These are phyloP conservation scores for Excalfactoria chinensis DNA, from an alignment of 2,113 vertebrate genomes.

Conservation along the genomic window DNA sequence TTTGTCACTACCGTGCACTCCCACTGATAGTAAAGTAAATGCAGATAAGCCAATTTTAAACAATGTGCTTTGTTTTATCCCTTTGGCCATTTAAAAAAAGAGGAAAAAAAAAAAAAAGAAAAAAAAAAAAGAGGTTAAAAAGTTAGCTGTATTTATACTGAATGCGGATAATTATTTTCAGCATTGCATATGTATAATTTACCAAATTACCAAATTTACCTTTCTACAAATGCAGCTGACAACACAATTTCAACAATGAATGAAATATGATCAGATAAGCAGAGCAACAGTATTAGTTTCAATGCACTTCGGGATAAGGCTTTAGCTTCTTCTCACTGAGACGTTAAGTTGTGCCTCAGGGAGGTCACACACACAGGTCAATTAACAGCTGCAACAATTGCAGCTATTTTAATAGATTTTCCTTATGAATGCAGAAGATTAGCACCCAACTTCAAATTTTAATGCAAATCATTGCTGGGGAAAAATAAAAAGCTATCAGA, in stretches of 20 bases:
- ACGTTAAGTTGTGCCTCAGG: not conserved
- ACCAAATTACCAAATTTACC: not conserved
- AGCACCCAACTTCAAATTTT: not conserved
- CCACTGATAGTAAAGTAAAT: not conserved
- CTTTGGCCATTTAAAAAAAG: not conserved
- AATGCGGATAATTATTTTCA: not conserved
- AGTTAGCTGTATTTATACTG: not conserved
- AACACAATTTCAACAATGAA: not conserved
- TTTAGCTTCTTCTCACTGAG: not conserved
- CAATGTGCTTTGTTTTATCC: not conserved
- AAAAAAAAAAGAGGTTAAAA: not conserved
- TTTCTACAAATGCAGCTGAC: not conserved
- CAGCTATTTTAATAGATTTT: constrained; percentile 14
- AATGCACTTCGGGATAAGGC: not conserved
- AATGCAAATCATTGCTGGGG: not conserved
- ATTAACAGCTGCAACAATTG: constrained; percentile 31
- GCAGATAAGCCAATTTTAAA: constrained; percentile 3
- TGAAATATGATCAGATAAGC: not conserved
- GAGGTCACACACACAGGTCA: constrained; percentile 33
- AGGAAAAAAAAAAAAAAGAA: not conserved
- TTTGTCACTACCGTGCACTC: constrained; percentile 39
- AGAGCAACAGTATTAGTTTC: not conserved
- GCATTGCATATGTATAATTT: not conserved
- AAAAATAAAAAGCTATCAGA: not conserved
- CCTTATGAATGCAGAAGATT: not conserved